phyloP scores from a whole-genome alignment of 2,888 invertebrate species.

The Tetragonisca angustula region DNA sequence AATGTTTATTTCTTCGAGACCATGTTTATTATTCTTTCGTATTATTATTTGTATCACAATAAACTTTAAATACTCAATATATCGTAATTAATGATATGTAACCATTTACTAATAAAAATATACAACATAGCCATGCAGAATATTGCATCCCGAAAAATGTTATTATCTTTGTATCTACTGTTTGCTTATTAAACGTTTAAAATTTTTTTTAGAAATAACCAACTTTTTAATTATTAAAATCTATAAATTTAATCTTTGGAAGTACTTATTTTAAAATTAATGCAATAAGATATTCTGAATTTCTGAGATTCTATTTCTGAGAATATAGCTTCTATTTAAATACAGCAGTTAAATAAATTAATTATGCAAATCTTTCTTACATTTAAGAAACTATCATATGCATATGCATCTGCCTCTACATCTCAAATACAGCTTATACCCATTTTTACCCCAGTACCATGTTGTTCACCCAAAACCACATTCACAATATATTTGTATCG shows the following conservation, averaged over 20 bases:
- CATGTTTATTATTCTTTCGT: neutral
- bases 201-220: neutral
- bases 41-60: neutral
- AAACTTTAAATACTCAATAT: neutral
- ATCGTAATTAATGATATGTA: neutral
- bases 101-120: conserved; percentile 88
- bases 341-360: neutral
- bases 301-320: neutral
- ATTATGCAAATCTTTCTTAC: conserved; percentile 84
- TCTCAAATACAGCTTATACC: conserved; percentile 97
- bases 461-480: conserved; percentile 93
- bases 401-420: conserved; percentile 94
- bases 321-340: too few species aligned
- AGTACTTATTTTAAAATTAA: neutral
- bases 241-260: neutral
- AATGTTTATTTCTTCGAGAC: conserved; percentile 50
- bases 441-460: conserved; percentile 95
- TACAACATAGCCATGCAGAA: conserved; percentile 93
- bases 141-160: conserved; percentile 88
- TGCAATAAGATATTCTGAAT: too few species aligned
- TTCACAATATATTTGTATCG: conserved; percentile 96
- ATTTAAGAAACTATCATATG: conserved; percentile 92
- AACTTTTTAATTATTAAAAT: neutral
- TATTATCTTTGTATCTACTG: conserved; percentile 11
- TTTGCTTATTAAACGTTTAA: neutral